A percentile compares a stretch with the other conserved stretches of the same genome.
phyloP scores from a whole-genome alignment of 1,140 invertebrate genomes.

The Archivesica marissinica region DNA sequence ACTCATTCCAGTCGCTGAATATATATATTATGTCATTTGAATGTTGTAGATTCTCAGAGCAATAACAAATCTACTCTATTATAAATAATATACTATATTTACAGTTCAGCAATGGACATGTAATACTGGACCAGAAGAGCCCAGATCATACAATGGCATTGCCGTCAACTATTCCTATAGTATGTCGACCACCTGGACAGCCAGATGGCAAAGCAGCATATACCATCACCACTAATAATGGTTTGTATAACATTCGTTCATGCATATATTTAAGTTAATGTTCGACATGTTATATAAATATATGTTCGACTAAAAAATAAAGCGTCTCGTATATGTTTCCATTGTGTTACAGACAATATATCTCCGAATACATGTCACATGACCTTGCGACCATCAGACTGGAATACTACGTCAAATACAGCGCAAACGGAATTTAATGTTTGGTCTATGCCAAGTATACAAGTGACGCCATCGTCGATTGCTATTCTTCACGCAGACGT shows the following conservation, averaged over 20 bases:
- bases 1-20: too few species aligned
- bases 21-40: too few species aligned
- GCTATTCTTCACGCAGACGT: background rate
- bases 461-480: background rate
- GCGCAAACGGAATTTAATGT: background rate
- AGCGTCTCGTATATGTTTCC: background rate
- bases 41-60: too few species aligned
- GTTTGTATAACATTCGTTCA: background rate
- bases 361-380: conserved; percentile 2
- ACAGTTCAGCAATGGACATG: background rate
- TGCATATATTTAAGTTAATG: background rate
- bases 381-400: background rate
- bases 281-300: background rate
- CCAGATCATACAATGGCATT: background rate
- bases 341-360: conserved; percentile 8
- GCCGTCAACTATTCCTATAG: conserved; percentile 40
- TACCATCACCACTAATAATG: conserved; percentile 11
- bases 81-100: too few species aligned
- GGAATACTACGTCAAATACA: background rate
- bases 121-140: background rate
- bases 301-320: background rate
- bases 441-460: background rate
- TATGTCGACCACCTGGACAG: background rate
- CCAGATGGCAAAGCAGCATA: background rate
- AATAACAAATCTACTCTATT: too few species aligned